phyloP scores from a whole-genome alignment of 2,797 vertebrate species.

The Megalops cyprinoides region DNA sequence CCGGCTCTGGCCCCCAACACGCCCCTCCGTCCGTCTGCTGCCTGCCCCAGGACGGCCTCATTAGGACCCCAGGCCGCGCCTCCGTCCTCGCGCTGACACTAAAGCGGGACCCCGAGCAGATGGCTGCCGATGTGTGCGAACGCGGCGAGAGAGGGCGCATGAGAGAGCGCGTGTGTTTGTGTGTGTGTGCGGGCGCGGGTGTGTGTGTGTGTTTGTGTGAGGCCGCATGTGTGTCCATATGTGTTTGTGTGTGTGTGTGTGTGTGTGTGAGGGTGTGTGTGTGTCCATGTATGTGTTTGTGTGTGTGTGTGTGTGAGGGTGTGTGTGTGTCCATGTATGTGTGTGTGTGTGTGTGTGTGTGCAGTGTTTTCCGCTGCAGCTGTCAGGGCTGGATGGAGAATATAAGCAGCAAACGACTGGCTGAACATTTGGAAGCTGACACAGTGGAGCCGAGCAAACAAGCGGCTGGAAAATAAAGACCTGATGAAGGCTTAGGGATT shows the following conservation, averaged over 20 bases:
- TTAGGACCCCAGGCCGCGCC: conserved; percentile 7
- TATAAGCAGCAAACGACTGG: conserved; percentile 27
- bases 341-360: no score
- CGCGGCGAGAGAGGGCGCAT: no score
- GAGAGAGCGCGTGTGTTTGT: no score
- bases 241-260: not conserved
- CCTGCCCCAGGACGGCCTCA: not conserved
- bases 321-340: not conserved
- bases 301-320: not conserved
- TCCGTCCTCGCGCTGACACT: not conserved
- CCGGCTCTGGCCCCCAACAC: not conserved
- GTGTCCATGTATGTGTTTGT: conserved; percentile 23
- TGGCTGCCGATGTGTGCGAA: conserved; percentile 5
- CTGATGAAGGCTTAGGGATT: not conserved
- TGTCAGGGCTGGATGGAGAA: not conserved
- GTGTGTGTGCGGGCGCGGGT: no score
- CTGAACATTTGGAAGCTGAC: conserved; percentile 18
- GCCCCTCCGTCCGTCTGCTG: conserved; percentile 8
- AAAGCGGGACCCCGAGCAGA: conserved; percentile 4
- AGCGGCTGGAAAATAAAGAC: not conserved
- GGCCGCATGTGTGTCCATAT: not conserved
- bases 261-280: conserved; percentile 11
- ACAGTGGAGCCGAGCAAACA: conserved; percentile 5
- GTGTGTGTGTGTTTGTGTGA: no score
- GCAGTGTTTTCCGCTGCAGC: not conserved